These are phyloP conservation scores for Agonum fuliginosum DNA, from an alignment of 2,888 invertebrate genomes.

Conservation along the genomic window DNA sequence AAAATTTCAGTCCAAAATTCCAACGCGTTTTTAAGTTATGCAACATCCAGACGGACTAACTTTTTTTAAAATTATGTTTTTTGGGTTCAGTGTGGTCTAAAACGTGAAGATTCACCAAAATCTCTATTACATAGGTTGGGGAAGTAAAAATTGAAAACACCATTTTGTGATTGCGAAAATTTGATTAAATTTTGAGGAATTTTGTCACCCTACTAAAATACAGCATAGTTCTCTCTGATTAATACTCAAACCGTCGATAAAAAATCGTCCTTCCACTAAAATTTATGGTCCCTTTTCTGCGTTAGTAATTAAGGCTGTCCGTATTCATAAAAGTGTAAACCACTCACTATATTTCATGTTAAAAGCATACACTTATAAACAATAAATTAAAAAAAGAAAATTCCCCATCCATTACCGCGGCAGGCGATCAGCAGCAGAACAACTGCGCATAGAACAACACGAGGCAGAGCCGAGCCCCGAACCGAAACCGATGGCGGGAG, in stretches of 20 bases:
- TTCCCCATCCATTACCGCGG: slow-evolving; percentile 20
- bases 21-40: no score
- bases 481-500: neutral
- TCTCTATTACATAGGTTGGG: no score
- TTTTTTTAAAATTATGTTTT: no score
- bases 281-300: slow-evolving; percentile 25
- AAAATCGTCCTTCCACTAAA: slow-evolving; percentile 26
- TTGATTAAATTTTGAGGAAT: no score
- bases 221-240: slow-evolving; percentile 7
- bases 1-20: no score
- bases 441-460: no score
- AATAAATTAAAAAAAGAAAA: slow-evolving; percentile 36
- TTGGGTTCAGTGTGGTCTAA: no score
- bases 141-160: no score
- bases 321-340: slow-evolving; percentile 33
- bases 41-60: no score
- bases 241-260: slow-evolving; percentile 14
- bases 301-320: slow-evolving; percentile 26
- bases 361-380: slow-evolving; percentile 38
- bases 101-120: no score
- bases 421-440: slow-evolving; percentile 9
- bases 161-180: no score
- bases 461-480: no score
- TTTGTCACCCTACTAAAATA: neutral
- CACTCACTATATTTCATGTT: slow-evolving; percentile 38